phyloP scores from a whole-genome alignment of 2,797 vertebrate species.

The Ctenosaura bakeri region DNA sequence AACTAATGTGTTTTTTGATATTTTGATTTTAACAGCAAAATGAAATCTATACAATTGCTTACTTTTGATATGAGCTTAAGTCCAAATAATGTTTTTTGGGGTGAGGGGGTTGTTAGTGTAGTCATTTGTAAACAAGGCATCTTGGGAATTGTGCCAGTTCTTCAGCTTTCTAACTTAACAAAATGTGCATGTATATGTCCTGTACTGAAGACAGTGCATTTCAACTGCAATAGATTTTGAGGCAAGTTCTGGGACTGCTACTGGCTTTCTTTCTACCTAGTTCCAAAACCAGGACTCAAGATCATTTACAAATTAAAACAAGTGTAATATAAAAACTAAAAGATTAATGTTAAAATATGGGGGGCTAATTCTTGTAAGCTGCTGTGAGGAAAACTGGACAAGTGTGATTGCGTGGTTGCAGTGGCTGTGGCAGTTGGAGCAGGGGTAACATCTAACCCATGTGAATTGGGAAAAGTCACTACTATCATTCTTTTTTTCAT shows the following conservation, averaged over 20 bases:
- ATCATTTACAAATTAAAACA: no score
- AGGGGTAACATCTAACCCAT: neutral
- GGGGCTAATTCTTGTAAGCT: neutral
- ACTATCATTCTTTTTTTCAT: neutral
- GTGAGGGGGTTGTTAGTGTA: neutral
- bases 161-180: neutral
- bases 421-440: no score
- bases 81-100: neutral
- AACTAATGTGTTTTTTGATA: neutral
- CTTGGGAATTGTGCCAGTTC: neutral
- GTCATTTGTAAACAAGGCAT: neutral
- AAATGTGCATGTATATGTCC: neutral
- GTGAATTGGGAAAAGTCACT: neutral
- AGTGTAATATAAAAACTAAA: no score
- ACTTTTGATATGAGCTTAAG: conserved; percentile 7
- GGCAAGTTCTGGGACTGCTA: neutral
- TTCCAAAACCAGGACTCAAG: no score
- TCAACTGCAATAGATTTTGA: neutral
- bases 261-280: no score
- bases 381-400: neutral
- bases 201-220: neutral
- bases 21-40: conserved; percentile 18
- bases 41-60: neutral
- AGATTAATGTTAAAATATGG: no score
- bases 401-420: no score